These are phyloP conservation scores for Mallotus villosus DNA, from an alignment of 2,797 vertebrate species.

Conservation along the genomic window DNA sequence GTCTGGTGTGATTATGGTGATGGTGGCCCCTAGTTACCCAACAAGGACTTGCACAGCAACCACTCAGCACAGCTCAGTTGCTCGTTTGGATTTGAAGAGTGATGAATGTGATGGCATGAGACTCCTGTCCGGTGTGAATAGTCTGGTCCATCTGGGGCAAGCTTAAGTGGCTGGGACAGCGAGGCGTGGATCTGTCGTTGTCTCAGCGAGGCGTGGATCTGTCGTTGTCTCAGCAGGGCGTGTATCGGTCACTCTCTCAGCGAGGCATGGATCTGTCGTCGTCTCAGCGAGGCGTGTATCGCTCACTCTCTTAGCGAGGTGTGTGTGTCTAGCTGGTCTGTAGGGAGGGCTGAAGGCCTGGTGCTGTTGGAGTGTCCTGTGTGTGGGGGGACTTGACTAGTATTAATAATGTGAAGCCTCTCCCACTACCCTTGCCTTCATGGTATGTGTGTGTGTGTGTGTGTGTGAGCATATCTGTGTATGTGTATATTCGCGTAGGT, in stretches of 20 bases:
- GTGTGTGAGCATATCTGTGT: not conserved
- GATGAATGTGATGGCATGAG: not conserved
- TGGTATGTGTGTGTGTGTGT: not conserved
- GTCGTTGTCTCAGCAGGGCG: too few relatives aligned
- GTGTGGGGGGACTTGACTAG: not conserved
- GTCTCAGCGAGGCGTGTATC: too few relatives aligned
- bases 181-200: not conserved
- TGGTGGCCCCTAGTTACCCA: constrained; percentile 24
- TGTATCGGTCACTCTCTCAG: too few relatives aligned
- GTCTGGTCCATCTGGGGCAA: too few relatives aligned
- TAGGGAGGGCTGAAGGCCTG: too few relatives aligned
- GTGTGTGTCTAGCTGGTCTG: too few relatives aligned
- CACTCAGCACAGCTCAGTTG: not conserved
- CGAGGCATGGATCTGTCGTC: not conserved
- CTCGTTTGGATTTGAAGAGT: not conserved
- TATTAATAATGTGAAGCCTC: not conserved
- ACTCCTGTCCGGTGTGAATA: too few relatives aligned
- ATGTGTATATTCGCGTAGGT: not conserved
- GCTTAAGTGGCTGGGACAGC: not conserved
- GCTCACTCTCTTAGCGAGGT: too few relatives aligned
- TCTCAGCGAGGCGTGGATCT: too few relatives aligned
- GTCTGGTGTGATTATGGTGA: constrained; percentile 20
- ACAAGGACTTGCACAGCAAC: constrained; percentile 12
- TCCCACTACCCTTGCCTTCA: too few relatives aligned
- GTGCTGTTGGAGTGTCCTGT: not conserved